These are phyloP conservation scores for Leptestheria dahalacensis DNA, from an alignment of 1,140 invertebrate species.

Conservation along the genomic window DNA sequence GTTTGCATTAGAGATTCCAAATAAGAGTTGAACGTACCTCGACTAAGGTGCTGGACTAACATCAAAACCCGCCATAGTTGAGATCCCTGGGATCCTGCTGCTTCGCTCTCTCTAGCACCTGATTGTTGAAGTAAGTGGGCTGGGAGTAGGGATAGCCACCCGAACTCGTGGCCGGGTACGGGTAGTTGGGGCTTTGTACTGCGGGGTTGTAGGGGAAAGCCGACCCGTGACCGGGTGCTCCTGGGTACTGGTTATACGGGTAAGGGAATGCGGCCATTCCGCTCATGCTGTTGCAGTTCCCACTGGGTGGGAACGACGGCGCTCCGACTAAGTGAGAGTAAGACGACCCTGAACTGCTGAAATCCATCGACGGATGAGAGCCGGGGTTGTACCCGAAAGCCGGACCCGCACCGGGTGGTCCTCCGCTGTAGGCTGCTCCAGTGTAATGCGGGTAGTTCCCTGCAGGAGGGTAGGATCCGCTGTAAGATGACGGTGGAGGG, in stretches of 20 bases:
- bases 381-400: slow-evolving; percentile 19
- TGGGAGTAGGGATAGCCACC: slow-evolving; percentile 31
- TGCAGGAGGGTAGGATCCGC: neutral
- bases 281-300: slow-evolving; percentile 21
- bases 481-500: neutral
- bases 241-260: slow-evolving; percentile 29
- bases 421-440: slow-evolving; percentile 18
- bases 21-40: no score
- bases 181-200: slow-evolving; percentile 35
- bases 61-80: slow-evolving; percentile 40
- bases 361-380: slow-evolving; percentile 17
- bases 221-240: slow-evolving; percentile 25
- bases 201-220: slow-evolving; percentile 24
- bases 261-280: slow-evolving; percentile 24
- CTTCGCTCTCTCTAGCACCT: slow-evolving; percentile 30
- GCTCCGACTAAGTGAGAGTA: neutral
- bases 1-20: no score
- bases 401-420: slow-evolving; percentile 17
- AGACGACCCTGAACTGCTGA: slow-evolving; percentile 15
- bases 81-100: slow-evolving; percentile 31
- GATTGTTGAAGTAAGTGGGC: slow-evolving; percentile 31
- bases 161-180: slow-evolving; percentile 31
- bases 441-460: slow-evolving; percentile 19
- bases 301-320: slow-evolving; percentile 13
- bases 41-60: neutral